Evolutionary conservation across 2,888 invertebrate species (phyloP).

Genomic region (Tolmerus cingulatus): DNA sequence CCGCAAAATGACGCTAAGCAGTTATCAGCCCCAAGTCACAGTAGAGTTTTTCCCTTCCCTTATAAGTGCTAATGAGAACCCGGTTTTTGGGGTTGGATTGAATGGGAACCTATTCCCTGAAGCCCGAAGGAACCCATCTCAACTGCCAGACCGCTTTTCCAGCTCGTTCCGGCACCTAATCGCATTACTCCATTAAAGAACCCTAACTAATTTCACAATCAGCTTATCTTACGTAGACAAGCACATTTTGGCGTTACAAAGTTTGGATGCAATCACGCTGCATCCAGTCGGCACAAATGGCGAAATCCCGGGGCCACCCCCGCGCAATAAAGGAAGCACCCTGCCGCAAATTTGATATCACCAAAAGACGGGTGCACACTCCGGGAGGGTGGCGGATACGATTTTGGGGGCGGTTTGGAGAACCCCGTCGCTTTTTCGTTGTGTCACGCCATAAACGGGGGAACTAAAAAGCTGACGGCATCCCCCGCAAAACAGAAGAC

Average conservation of each 20-base stretch:
- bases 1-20: background rate
- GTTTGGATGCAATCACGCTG: background rate
- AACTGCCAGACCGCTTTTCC: background rate
- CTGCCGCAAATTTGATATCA: background rate
- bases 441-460: background rate
- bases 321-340: background rate
- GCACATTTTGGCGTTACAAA: background rate
- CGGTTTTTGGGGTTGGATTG: background rate
- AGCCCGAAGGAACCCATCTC: background rate
- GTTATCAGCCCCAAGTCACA: background rate
- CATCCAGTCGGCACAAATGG: background rate
- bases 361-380: background rate
- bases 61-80: background rate
- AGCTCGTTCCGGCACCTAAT: background rate
- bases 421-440: background rate
- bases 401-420: background rate
- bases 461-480: background rate
- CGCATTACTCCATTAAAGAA: background rate
- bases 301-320: background rate
- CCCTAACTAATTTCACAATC: background rate
- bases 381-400: background rate
- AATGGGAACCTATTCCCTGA: background rate
- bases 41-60: background rate
- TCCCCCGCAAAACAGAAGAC: background rate
- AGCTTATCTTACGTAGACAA: background rate